Conservation (phyloP, 2,888 invertebrate genomes). For the Chymomyza fuscimana region DNA sequence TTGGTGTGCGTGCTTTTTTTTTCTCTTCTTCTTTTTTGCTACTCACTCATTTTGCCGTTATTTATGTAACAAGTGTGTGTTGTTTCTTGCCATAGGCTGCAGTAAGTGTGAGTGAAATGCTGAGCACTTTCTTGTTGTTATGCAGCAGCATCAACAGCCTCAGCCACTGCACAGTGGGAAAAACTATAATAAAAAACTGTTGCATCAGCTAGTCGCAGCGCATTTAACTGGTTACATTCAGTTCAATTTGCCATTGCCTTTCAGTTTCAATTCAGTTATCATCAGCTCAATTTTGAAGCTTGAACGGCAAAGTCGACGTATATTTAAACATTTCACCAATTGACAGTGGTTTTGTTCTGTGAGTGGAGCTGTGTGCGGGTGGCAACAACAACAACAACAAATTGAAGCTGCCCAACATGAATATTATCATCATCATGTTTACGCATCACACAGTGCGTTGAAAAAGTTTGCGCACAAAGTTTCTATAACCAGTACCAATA, state of each 20-base stretch:
- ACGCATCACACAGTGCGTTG: too few species aligned
- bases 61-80: conserved; percentile 76
- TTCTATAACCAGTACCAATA: too few species aligned
- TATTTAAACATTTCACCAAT: conserved; percentile 41
- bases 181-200: conserved; percentile 17
- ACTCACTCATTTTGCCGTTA: conserved; percentile 71
- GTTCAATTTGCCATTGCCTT: conserved; percentile 42
- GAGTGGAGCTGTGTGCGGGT: neutral
- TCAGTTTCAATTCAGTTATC: conserved; percentile 50
- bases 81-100: conserved; percentile 40
- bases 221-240: conserved; percentile 64
- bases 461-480: too few species aligned
- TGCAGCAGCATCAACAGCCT: neutral
- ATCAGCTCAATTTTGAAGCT: conserved; percentile 19
- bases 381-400: neutral
- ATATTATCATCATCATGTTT: neutral
- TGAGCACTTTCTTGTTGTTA: conserved; percentile 11
- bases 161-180: neutral
- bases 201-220: conserved; percentile 56
- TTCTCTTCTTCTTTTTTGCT: conserved; percentile 28
- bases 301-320: conserved; percentile 13
- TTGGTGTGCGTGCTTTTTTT: conserved; percentile 17
- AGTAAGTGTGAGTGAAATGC: neutral
- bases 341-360: conserved; percentile 11
- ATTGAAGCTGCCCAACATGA: neutral